Base-by-base conservation (phyloP, 2,113 vertebrate species). In the Hemibagrus wyckioides region DNA sequence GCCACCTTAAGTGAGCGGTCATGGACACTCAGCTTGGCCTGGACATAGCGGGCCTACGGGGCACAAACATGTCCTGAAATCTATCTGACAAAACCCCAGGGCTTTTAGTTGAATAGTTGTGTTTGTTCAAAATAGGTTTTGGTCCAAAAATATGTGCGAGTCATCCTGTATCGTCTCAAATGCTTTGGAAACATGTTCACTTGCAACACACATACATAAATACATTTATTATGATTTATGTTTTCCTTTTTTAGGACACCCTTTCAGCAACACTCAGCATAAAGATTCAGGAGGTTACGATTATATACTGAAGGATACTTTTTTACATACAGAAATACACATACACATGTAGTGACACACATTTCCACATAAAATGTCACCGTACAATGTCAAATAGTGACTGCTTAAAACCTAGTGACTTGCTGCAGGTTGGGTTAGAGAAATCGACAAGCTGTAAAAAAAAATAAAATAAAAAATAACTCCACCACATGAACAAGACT, bases 1-100 rank as follows among this genome's bases (percentile, higher is more conserved):
- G 98, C 97, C 15, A 99, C 98, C 88, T 99, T 99, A 92, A 99
- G 95, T 0, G 98, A 99, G 80, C 98, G 98, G 92, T 99, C 98
- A 0, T 99, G 98, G 67, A 99, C 98, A 0, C 98, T 99, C 54
- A 99, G 94, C 93, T 99, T 99, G 17, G 98, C 98, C 94, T 99
- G 98, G 80, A 97, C 93, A 0, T 99, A 99, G 33, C 98, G 96
- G 0, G 97, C 97, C 98, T 99, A 92, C 21, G 76, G 87, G 44
- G 63, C 28, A 75, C 50, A 85, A 36, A 86, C 36, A 75, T 5
- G n/a, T 17, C 36, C 52, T 25, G 80, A 52, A 5, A 83, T 54
- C 21, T 71, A 44, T n/a, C 4, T 14, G 21, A 83, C 21, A 52
- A 11, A 50, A 67, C n/a, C 1, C 2, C 14, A 67, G 1, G 63